Base-by-base conservation (phyloP, 2,113 vertebrate genomes). In the Lichenostomus cassidix region DNA sequence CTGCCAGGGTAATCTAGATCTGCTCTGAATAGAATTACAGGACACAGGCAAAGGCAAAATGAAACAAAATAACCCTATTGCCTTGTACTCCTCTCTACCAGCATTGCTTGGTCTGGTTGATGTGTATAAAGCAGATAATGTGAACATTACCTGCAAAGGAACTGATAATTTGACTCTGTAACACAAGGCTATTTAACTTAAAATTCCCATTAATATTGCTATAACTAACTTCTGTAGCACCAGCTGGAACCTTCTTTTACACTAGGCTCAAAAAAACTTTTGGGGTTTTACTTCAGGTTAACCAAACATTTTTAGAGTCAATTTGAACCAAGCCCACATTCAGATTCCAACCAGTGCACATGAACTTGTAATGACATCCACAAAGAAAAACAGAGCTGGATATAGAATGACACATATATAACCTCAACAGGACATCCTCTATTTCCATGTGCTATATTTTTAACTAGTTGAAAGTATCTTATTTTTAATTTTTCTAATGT, bases 231-330 rank as follows among this genome's bases (percentile, higher is more conserved):
- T 83, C 39, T 4, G 9, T 4, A 80, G 42, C 67, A 49, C 10
- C 62, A 92, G 42, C 28, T 69, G 35, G 15, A 75, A 35, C 7
- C 8, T 44, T 60, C 17, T 69, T 64, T 49, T 47, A 79, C 5
- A 49, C 4, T 3, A 73, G 22, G 28, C 58, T 83, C 12, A 42
- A 50, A 85, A 87, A 75, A 76, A 11, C 21, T 76, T 80, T 53
- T 8, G 41, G n/a, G 75, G 29, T 88, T 94, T 95, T 70, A 70
- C 47, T 59, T 86, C 68, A 90, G 79, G 83, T 93, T 77, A 92
- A 86, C 50, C 37, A 92, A 42, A 62, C 59, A 29, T 67, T 86
- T 95, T 83, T 47, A 74, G 35, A 86, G 42, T 29, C 50, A 86
- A 60, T 69, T 55, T 70, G 50, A 83, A 82, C 42, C 9, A 19